Evolutionary conservation across 2,797 vertebrate genomes (phyloP).

Genomic region (Phataginus tricuspis): DNA sequence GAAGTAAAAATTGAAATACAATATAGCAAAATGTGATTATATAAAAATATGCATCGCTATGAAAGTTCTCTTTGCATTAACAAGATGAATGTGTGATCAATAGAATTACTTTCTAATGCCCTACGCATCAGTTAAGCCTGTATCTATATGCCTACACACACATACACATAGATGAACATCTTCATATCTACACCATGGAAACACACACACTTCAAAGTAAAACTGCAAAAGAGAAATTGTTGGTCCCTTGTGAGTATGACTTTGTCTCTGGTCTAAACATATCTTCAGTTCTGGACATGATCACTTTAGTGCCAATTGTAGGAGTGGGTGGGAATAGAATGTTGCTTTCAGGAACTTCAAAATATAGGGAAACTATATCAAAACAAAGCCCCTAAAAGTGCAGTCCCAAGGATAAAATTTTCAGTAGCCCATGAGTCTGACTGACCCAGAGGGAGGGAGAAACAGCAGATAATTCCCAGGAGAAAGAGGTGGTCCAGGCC

Average conservation of each 20-base stretch:
- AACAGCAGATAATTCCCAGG: neutral
- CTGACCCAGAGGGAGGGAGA: neutral
- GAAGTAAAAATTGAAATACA: neutral
- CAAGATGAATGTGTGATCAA: neutral
- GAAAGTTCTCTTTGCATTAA: conserved; percentile 30
- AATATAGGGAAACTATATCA: neutral
- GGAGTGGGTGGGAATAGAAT: neutral
- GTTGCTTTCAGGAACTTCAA: neutral
- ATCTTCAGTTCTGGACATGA: neutral
- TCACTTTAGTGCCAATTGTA: neutral
- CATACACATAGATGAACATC: no score
- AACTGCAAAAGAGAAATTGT: neutral
- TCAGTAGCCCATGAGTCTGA: neutral
- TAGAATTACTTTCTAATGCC: neutral
- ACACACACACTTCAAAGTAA: neutral
- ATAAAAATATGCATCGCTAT: neutral
- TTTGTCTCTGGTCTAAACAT: neutral
- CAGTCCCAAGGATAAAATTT: neutral
- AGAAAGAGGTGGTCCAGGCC: neutral
- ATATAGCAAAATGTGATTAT: neutral
- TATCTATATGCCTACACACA: neutral
- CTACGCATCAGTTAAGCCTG: neutral
- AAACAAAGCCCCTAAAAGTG: neutral
- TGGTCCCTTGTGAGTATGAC: neutral
- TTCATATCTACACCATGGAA: neutral